phyloP scores from a whole-genome alignment of 2,888 invertebrate genomes.

The Homarus gammarus region DNA sequence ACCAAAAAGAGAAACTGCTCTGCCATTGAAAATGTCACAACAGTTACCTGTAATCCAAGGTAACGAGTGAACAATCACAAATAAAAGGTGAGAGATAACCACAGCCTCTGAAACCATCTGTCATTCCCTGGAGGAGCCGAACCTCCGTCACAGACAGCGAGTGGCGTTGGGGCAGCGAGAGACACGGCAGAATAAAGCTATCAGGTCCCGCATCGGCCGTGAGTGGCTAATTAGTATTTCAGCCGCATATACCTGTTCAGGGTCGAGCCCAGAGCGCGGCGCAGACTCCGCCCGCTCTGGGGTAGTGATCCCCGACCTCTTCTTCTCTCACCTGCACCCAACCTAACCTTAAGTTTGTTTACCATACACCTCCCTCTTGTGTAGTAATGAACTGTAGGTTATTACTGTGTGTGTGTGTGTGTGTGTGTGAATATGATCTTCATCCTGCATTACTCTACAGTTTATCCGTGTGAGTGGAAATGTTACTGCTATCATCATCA shows the following conservation, averaged over 20 bases:
- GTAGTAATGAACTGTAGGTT: too few relatives aligned
- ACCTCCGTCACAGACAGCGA: background rate
- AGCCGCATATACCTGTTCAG: background rate
- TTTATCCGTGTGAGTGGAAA: too few relatives aligned
- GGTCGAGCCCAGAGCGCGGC: background rate
- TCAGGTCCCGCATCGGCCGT: slow-evolving; percentile 10
- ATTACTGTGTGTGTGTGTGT: too few relatives aligned
- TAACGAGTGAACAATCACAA: background rate
- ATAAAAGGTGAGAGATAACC: background rate
- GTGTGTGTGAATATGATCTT: too few relatives aligned
- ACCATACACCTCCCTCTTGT: too few relatives aligned
- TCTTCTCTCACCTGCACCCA: background rate
- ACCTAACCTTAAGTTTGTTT: too few relatives aligned
- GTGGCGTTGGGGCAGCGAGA: background rate
- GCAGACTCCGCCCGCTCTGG: too few relatives aligned
- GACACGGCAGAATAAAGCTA: slow-evolving; percentile 3
- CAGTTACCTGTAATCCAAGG: background rate
- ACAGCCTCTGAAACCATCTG: background rate
- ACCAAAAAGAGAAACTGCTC: too few relatives aligned
- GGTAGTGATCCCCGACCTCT: background rate
- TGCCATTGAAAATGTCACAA: background rate
- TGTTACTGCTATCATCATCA: too few relatives aligned
- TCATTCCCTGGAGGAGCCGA: background rate
- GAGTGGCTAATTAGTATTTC: slow-evolving; percentile 15
- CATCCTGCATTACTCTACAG: too few relatives aligned